Conservation (phyloP, 2,113 vertebrate species). For the Bufo bufo region DNA sequence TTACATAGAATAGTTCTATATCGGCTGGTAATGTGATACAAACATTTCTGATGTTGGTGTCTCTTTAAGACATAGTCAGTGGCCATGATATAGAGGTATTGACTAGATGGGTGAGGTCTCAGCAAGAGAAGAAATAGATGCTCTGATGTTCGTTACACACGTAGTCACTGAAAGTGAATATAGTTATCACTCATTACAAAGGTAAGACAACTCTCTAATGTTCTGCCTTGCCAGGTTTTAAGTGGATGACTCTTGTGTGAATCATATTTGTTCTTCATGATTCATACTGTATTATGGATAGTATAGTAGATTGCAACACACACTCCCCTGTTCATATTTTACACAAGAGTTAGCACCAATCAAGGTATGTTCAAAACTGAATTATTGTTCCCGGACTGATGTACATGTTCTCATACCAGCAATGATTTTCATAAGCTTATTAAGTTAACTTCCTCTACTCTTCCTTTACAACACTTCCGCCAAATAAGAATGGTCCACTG, state of each 20-base stretch:
- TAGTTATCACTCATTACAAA: neutral
- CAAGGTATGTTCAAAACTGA: neutral
- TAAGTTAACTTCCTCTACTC: too few relatives aligned
- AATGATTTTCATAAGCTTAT: too few relatives aligned
- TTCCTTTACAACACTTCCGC: too few relatives aligned
- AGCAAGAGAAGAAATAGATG: neutral
- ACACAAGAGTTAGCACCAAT: neutral
- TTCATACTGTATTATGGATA: neutral
- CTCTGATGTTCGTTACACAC: neutral
- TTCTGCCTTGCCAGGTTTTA: neutral
- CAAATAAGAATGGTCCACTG: too few relatives aligned
- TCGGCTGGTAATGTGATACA: too few relatives aligned
- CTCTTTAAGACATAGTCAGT: neutral
- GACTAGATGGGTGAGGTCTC: neutral
- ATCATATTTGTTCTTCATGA: conserved; percentile 9
- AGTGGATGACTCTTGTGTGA: conserved; percentile 21
- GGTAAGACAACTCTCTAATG: neutral
- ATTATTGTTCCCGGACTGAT: neutral
- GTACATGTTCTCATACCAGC: neutral
- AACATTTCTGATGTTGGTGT: neutral
- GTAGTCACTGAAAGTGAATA: neutral
- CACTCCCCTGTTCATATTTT: neutral
- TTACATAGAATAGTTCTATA: too few relatives aligned
- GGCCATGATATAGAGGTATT: neutral
- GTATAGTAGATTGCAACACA: neutral